phyloP scores from a whole-genome alignment of 2,888 invertebrate genomes.

The Falcaria lacertinaria region DNA sequence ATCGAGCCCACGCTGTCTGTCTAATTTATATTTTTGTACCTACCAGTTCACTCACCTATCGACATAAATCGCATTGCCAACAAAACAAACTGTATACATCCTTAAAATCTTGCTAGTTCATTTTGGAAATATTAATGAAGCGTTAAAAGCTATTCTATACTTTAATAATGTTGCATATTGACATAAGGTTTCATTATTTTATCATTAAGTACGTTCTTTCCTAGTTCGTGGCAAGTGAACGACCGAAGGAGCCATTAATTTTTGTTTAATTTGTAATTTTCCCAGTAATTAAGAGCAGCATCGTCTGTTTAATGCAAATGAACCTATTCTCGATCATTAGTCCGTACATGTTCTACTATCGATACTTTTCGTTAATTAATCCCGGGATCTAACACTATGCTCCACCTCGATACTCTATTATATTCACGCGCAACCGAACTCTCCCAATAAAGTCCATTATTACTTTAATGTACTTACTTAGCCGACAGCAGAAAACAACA shows the following conservation, averaged over 20 bases:
- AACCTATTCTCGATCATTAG: slow-evolving; percentile 75
- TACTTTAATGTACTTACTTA: neutral
- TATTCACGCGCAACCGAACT: slow-evolving; percentile 50
- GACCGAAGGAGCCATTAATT: slow-evolving; percentile 45
- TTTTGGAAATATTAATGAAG: slow-evolving; percentile 9
- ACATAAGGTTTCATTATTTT: slow-evolving; percentile 36
- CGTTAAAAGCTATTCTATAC: slow-evolving; percentile 25
- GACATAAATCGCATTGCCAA: neutral
- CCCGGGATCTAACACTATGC: slow-evolving; percentile 51
- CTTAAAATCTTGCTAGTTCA: neutral
- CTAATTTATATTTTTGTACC: too few relatives aligned
- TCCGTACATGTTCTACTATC: slow-evolving; percentile 68
- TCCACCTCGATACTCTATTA: slow-evolving; percentile 34
- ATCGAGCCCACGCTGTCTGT: neutral
- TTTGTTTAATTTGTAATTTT: slow-evolving; percentile 76
- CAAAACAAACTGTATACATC: neutral
- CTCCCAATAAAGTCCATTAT: slow-evolving; percentile 18
- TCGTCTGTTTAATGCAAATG: slow-evolving; percentile 77
- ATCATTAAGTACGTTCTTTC: slow-evolving; percentile 29
- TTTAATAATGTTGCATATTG: slow-evolving; percentile 29
- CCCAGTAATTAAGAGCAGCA: slow-evolving; percentile 71
- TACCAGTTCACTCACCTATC: too few relatives aligned
- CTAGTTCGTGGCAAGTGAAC: slow-evolving; percentile 13
- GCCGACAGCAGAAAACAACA: slow-evolving; percentile 2
- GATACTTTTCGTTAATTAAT: slow-evolving; percentile 75